These are phyloP conservation scores for Bufo bufo DNA, from an alignment of 2,113 vertebrate species.

Conservation along the genomic window DNA sequence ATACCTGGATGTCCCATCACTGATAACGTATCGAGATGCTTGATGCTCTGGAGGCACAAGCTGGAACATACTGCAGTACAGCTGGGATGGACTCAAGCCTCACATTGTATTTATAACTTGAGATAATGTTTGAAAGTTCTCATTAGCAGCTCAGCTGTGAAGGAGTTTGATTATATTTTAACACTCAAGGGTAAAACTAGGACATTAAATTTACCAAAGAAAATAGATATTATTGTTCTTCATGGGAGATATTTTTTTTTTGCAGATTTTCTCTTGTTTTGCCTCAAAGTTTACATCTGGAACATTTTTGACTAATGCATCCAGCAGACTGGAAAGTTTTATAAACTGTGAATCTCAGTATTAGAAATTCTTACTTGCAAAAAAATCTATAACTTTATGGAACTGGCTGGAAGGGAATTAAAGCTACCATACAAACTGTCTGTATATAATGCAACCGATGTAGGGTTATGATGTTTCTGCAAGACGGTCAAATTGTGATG, in stretches of 20 bases:
- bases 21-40: neutral
- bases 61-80: constrained; percentile 21
- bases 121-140: constrained; percentile 1
- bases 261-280: neutral
- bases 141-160: constrained; percentile 18
- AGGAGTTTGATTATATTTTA: neutral
- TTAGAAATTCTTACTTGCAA: neutral
- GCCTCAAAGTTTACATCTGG: neutral
- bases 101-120: constrained; percentile 9
- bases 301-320: neutral
- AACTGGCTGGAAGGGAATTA: neutral
- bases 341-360: neutral
- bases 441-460: neutral
- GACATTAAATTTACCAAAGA: constrained; percentile 23
- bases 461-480: neutral
- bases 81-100: neutral
- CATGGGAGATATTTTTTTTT: neutral
- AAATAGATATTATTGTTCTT: constrained; percentile 10
- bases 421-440: constrained; percentile 6
- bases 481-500: no score
- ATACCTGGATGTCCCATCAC: constrained; percentile 12
- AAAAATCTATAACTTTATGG: neutral
- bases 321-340: constrained; percentile 20
- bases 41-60: neutral
- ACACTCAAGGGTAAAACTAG: constrained; percentile 1